Conservation (phyloP, 2,113 vertebrate species). For the Eclectus roratus region DNA sequence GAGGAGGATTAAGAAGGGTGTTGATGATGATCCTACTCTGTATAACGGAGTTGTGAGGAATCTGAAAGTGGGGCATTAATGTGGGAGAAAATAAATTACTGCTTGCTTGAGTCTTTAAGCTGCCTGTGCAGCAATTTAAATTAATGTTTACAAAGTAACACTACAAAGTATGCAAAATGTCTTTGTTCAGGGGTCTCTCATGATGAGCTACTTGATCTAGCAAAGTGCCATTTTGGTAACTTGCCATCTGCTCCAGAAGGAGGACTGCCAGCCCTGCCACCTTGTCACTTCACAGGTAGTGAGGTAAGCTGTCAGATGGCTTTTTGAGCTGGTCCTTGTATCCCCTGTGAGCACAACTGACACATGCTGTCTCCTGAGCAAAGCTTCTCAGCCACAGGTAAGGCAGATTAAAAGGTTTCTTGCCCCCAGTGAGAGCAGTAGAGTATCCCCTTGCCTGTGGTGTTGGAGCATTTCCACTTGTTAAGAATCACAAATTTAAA, state of each 20-base stretch:
- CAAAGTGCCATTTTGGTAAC: slow-evolving; percentile 92
- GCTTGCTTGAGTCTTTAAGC: background rate
- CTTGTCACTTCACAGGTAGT: slow-evolving; percentile 91
- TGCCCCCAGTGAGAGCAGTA: accelerated
- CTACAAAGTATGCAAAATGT: background rate
- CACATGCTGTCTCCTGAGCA: background rate
- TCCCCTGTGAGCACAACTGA: background rate
- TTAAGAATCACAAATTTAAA: background rate
- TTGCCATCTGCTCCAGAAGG: slow-evolving; percentile 80
- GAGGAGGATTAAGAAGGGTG: background rate
- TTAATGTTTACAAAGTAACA: background rate
- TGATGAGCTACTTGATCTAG: slow-evolving; percentile 87
- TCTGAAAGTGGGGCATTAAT: background rate
- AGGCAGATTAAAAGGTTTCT: background rate
- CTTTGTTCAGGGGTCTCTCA: slow-evolving; percentile 87
- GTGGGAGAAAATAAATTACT: background rate
- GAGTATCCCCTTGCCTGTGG: accelerated
- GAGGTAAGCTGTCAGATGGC: slow-evolving; percentile 80
- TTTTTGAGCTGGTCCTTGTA: background rate
- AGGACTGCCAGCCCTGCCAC: slow-evolving; percentile 82
- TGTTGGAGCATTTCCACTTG: background rate
- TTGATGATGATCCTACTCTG: background rate
- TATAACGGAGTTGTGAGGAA: background rate
- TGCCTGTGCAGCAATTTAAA: background rate
- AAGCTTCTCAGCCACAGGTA: background rate